Conservation (phyloP, 2,888 invertebrate species). For the Hybos culiciformis region DNA sequence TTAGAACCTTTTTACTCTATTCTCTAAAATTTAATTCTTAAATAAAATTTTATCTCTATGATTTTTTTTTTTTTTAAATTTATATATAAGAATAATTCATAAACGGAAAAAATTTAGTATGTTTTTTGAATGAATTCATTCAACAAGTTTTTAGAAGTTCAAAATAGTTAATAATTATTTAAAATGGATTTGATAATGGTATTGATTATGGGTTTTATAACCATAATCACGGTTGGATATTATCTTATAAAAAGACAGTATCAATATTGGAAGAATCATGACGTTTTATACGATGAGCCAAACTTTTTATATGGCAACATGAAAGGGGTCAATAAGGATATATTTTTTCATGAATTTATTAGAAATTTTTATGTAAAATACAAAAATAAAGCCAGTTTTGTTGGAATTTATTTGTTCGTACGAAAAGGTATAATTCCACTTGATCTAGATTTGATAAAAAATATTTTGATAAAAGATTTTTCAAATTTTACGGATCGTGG, state of each 20-base stretch:
- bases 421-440: constrained; percentile 16
- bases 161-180: too few relatives aligned
- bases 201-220: too few relatives aligned
- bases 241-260: constrained; percentile 7
- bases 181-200: too few relatives aligned
- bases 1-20: too few relatives aligned
- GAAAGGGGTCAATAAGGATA: constrained; percentile 17
- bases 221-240: too few relatives aligned
- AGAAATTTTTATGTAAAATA: constrained; percentile 19
- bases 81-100: too few relatives aligned
- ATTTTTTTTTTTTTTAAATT: too few relatives aligned
- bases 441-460: constrained; percentile 19
- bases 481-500: constrained; percentile 31
- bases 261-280: constrained; percentile 19
- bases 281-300: constrained; percentile 25
- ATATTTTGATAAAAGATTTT: constrained; percentile 27
- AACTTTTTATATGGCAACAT: constrained; percentile 21
- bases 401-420: constrained; percentile 17
- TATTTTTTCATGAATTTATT: constrained; percentile 20
- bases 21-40: too few relatives aligned
- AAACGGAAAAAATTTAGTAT: too few relatives aligned
- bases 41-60: too few relatives aligned
- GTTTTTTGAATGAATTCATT: too few relatives aligned
- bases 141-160: too few relatives aligned
- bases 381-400: constrained; percentile 24